Evolutionary conservation across 2,113 vertebrate species (phyloP), one percentile per base, ranked within the genome.

Genomic region (Colaptes auratus): DNA sequence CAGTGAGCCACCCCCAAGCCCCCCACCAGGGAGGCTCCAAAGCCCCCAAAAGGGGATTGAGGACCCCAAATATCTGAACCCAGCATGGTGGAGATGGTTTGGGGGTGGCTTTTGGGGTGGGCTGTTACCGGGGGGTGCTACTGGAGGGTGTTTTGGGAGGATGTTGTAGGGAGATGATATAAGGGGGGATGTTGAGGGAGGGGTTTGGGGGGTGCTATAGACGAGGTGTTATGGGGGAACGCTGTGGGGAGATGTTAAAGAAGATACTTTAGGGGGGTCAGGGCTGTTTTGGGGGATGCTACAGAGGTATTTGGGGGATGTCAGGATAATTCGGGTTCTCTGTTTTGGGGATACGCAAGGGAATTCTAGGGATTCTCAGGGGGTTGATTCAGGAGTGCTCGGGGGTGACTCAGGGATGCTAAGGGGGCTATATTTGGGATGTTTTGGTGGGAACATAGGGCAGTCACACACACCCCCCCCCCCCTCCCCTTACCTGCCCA

Each of bases 1-100:
- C 55, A 9, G 17, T 4, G 69, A 50, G 50, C 20, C 36, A 9
- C n/a, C 3, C 1, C 15, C 8, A 12, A 1, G 17, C 18, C 17
- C 35, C 58, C 20, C 18, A 5, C 19, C n/a, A 53, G 19, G 27
- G 55, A 27, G 42, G 13, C 44, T 60, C 70, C 66, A 12, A 0
- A 3, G 7, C 11, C 15, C 56, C 5, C 0, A 7, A 30, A 35
- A 44, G 7, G 46, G 35, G 46, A 15, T 6, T 10, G 3, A 44
- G 19, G 7, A 20, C 46, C 31, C 15, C 5, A 4, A 44, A 21
- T 12, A 35, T 4, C 36, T 20, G 6, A 3, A 8, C 25, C 24
- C 36, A 19, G 46, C 0, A 2, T 48, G 65, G 12, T 16, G 64
- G 42, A 23, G 63, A 15, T 27, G 24, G 10, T 36, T 6, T 9